A percentile compares a stretch with the other conserved stretches of the same genome.
Evolutionary conservation across 2,113 vertebrate genomes (phyloP).

Genomic region (Mastomys natalensis): DNA sequence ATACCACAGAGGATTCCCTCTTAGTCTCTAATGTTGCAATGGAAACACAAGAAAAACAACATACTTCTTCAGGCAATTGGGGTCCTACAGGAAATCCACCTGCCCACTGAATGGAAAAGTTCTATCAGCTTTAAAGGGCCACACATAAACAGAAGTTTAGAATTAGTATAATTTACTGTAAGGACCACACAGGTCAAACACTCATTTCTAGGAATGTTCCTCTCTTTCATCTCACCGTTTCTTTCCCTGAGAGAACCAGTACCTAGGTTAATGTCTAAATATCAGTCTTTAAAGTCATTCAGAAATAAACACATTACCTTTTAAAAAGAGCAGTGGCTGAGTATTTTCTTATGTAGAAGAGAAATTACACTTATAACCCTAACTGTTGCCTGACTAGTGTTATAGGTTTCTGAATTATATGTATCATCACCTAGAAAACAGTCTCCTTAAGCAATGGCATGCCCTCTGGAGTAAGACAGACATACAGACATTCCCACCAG

Average conservation of each 20-base stretch:
- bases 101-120: slow-evolving; percentile 85
- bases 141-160: slow-evolving; percentile 76
- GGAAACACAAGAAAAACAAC: slow-evolving; percentile 82
- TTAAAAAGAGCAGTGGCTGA: not conserved
- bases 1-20: slow-evolving; percentile 89
- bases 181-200: slow-evolving; percentile 76
- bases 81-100: slow-evolving; percentile 80
- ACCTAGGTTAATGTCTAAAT: slow-evolving; percentile 47
- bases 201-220: slow-evolving; percentile 87
- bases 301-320: slow-evolving; percentile 50
- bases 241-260: slow-evolving; percentile 73
- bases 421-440: not conserved
- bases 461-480: not conserved
- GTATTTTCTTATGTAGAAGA: not conserved
- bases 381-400: not conserved
- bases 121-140: slow-evolving; percentile 74
- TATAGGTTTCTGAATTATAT: not conserved
- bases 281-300: slow-evolving; percentile 44
- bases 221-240: slow-evolving; percentile 74
- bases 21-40: slow-evolving; percentile 74
- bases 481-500: not conserved
- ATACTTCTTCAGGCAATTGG: slow-evolving; percentile 60
- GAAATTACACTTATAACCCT: not conserved
- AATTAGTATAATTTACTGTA: slow-evolving; percentile 88
- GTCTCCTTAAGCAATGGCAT: not conserved